phyloP scores from a whole-genome alignment of 2,888 invertebrate species.

The Noctuana brunneofusca region DNA sequence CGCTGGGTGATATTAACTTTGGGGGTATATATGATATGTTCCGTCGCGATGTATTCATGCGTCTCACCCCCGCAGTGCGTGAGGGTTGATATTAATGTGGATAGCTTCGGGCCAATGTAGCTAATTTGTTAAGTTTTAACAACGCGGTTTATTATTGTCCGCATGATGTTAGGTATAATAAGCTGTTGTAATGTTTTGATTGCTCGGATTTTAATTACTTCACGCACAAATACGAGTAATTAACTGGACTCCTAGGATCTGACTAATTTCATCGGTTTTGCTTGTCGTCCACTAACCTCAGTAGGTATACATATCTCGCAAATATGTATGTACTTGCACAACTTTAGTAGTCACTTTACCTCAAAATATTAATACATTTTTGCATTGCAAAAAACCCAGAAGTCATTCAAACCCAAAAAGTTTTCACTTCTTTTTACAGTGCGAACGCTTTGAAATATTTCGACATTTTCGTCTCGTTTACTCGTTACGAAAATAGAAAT shows the following conservation, averaged over 20 bases:
- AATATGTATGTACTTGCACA: no score
- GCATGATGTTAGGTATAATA: conserved; percentile 9
- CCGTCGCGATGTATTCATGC: conserved; percentile 52
- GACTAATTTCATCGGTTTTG: no score
- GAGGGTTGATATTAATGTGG: conserved; percentile 63
- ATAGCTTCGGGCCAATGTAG: conserved; percentile 44
- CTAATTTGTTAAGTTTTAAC: conserved; percentile 18
- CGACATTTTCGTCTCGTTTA: conserved; percentile 23
- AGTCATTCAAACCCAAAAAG: neutral
- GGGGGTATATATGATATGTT: conserved; percentile 62
- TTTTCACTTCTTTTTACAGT: neutral
- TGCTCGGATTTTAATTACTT: neutral
- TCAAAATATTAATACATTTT: no score
- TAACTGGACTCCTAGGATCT: no score
- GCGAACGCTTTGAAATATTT: conserved; percentile 1
- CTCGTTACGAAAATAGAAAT: conserved; percentile 7
- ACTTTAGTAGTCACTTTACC: no score
- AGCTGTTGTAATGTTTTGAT: neutral
- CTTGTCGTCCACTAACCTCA: no score
- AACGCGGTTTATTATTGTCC: conserved; percentile 2
- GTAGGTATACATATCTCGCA: no score
- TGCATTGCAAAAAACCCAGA: neutral
- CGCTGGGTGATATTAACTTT: conserved; percentile 66
- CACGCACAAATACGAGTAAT: no score
- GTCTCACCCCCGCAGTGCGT: conserved; percentile 51